These are phyloP conservation scores for Miltochrista miniata DNA, from an alignment of 2,888 invertebrate genomes.

Conservation along the genomic window DNA sequence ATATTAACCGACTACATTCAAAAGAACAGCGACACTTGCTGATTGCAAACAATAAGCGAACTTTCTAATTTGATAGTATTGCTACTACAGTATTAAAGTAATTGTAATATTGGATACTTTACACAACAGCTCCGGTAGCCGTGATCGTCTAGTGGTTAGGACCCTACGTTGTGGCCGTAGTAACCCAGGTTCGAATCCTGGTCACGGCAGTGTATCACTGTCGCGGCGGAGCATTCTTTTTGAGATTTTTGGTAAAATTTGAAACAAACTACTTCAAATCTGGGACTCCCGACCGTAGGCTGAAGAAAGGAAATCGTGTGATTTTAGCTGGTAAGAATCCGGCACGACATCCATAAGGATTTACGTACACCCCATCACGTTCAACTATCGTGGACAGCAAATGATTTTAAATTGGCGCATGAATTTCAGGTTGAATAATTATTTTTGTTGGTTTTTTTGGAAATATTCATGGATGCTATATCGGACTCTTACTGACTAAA, in stretches of 20 bases:
- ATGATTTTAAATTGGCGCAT: too few relatives aligned
- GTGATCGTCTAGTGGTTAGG: conserved; percentile 82
- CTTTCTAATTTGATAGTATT: conserved; percentile 16
- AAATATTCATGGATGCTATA: too few relatives aligned
- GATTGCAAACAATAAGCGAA: background rate
- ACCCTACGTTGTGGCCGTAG: conserved; percentile 91
- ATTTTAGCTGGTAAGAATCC: too few relatives aligned
- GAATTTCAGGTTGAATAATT: too few relatives aligned
- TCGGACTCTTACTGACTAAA: too few relatives aligned
- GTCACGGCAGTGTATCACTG: conserved; percentile 62
- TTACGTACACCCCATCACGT: too few relatives aligned
- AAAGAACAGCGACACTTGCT: background rate
- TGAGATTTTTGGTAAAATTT: conserved; percentile 2
- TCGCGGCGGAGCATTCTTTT: conserved; percentile 41
- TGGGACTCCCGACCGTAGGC: too few relatives aligned
- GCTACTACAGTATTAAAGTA: background rate
- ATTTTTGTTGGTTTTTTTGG: too few relatives aligned
- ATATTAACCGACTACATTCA: conserved; percentile 14
- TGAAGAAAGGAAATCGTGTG: too few relatives aligned
- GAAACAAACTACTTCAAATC: too few relatives aligned
- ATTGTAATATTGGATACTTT: conserved; percentile 5
- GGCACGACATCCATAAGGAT: too few relatives aligned
- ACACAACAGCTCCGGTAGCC: conserved; percentile 28
- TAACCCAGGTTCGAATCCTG: conserved; percentile 89
- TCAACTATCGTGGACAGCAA: too few relatives aligned